Base-by-base conservation (phyloP, 2,113 vertebrate genomes). In the Saguinus midas region DNA sequence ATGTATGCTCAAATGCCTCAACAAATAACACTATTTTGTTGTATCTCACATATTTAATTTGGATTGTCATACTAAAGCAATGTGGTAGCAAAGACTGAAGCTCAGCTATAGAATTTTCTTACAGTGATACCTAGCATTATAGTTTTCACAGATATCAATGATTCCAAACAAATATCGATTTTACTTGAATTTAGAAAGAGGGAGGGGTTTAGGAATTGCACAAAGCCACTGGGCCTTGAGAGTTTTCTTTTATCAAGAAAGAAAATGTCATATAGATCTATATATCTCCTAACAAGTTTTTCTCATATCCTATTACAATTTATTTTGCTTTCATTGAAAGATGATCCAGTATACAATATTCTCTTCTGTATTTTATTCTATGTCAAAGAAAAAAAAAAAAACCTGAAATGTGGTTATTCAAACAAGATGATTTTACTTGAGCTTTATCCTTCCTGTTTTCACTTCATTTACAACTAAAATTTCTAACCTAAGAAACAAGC, bases 171-270 rank as follows among this genome's bases (percentile, higher is more conserved):
- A 76, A 87, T 43, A 20, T 78, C 95, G 6, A 48, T 78, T 95
- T 91, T 93, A 52, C 81, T 93, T 95, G 43, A 91, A 89, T 91
- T 89, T 89, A 68, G 16, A 97, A 91, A 91, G 27, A 40, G 16
- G 27, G 16, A 70, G 8, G 3, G 4, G 12, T 73, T 76, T 18
- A 68, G 37, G 23, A 40, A 81, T 50, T 91, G 4, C 13, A 45
- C 9, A 93, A 76, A 89, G 5, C 6, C 52, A 88, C 17, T 52
- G 40, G 43, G 5, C 13, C 52, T 86, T 91, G 64, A 37, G 8
- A 84, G 37, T 50, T 57, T 94, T 40, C 5, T 90, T 94, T 80
- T 27, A 32, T 18, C 1, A 66, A 79, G 21, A 85, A 90, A 73
- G 90, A 78, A n/a, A 20, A 78, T 78, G 57, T 70, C 45, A 58